phyloP scores from a whole-genome alignment of 2,888 invertebrate species.

The Himalopsyche anomala region DNA sequence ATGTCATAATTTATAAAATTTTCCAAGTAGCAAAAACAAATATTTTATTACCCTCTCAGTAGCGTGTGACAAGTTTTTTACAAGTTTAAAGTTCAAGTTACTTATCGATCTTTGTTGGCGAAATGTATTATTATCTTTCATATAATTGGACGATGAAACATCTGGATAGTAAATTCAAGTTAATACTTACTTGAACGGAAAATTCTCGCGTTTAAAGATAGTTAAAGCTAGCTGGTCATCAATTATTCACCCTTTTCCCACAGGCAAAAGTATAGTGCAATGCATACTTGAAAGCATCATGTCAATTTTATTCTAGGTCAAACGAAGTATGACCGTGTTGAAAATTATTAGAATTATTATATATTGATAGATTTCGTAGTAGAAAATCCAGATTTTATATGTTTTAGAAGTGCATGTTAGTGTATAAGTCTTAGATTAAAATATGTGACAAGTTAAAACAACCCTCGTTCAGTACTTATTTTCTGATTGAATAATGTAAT shows the following conservation, averaged over 20 bases:
- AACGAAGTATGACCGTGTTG: neutral
- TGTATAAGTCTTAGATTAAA: too few species aligned
- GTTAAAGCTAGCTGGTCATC: neutral
- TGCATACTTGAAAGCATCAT: neutral
- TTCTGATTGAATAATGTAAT: too few species aligned
- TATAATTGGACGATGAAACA: neutral
- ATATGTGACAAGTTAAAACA: too few species aligned
- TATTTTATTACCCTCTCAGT: neutral
- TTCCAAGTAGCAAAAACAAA: too few species aligned
- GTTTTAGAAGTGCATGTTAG: too few species aligned
- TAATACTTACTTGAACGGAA: neutral
- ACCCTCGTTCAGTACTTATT: too few species aligned
- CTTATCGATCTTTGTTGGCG: neutral
- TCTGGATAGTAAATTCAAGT: neutral
- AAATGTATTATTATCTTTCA: neutral
- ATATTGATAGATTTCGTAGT: too few species aligned
- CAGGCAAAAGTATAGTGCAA: slow-evolving; percentile 8
- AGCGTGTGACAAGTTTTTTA: neutral
- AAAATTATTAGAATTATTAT: too few species aligned
- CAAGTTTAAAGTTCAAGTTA: neutral
- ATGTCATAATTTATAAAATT: too few species aligned
- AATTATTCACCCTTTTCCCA: neutral
- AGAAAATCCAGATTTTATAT: too few species aligned
- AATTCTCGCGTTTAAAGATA: neutral
- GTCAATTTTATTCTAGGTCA: neutral